A percentile compares a stretch with the other conserved stretches of the same genome.
Conservation (phyloP, 2,888 invertebrate genomes). For the Sesia bembeciformis region DNA sequence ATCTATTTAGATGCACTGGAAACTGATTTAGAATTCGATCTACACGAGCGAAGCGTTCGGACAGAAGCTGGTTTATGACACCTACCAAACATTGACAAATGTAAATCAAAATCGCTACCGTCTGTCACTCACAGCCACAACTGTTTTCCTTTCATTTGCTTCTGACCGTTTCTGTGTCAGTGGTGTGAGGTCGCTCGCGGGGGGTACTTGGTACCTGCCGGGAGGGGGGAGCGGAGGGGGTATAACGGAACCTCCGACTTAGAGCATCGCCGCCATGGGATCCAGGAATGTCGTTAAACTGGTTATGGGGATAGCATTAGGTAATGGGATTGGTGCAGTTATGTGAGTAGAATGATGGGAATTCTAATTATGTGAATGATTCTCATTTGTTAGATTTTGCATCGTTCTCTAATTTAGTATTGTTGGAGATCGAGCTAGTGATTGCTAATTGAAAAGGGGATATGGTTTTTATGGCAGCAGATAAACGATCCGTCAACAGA, state of each 20-base stretch:
- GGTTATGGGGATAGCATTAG: conserved; percentile 6
- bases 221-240: conserved; percentile 6
- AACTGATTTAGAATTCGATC: no score
- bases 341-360: neutral
- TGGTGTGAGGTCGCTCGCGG: conserved; percentile 24
- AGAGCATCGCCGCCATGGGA: conserved; percentile 1
- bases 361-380: no score
- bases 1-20: no score
- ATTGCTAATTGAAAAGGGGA: no score
- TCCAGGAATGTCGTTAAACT: conserved; percentile 25
- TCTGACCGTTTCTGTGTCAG: conserved; percentile 25
- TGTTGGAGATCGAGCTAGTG: no score
- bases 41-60: no score
- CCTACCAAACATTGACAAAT: neutral
- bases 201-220: conserved; percentile 2
- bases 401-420: no score
- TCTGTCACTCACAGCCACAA: conserved; percentile 10
- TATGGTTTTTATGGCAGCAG: no score
- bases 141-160: conserved; percentile 53
- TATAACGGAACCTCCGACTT: conserved; percentile 1
- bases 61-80: no score
- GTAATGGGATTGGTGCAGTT: neutral
- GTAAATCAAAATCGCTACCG: conserved; percentile 12
- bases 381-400: no score
- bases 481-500: no score